phyloP scores from a whole-genome alignment of 2,888 invertebrate genomes.

The Dichetophora obliterata region DNA sequence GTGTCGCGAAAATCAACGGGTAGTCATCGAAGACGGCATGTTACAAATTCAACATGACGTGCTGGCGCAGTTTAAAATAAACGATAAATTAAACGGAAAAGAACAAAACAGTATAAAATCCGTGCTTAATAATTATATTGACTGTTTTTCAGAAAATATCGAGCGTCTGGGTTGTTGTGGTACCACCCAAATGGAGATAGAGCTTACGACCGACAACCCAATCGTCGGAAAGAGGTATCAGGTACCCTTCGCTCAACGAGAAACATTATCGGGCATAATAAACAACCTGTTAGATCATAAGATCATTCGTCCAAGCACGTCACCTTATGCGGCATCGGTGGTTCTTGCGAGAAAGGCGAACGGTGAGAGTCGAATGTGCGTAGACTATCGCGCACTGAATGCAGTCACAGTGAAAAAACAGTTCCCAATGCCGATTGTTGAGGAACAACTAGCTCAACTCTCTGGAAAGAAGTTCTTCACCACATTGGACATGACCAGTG shows the following conservation, averaged over 20 bases:
- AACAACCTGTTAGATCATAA: constrained; percentile 37
- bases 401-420: constrained; percentile 45
- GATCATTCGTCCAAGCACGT: constrained; percentile 42
- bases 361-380: constrained; percentile 44
- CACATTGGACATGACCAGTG: constrained; percentile 36
- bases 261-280: constrained; percentile 17
- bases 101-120: no score
- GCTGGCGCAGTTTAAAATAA: background rate
- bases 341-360: constrained; percentile 41
- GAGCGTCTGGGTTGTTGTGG: background rate
- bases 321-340: constrained; percentile 44
- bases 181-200: constrained; percentile 18
- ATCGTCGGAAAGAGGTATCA: constrained; percentile 47
- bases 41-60: constrained; percentile 34
- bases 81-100: background rate
- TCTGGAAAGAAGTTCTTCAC: constrained; percentile 33
- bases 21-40: constrained; percentile 40
- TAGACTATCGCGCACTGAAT: constrained; percentile 44
- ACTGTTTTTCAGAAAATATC: background rate
- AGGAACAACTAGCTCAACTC: constrained; percentile 48
- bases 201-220: background rate
- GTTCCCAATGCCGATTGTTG: constrained; percentile 46
- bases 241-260: constrained; percentile 40
- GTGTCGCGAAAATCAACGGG: constrained; percentile 33
- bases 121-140: no score